These are phyloP conservation scores for Callospermophilus lateralis DNA, from an alignment of 2,113 vertebrate genomes.

Conservation along the genomic window DNA sequence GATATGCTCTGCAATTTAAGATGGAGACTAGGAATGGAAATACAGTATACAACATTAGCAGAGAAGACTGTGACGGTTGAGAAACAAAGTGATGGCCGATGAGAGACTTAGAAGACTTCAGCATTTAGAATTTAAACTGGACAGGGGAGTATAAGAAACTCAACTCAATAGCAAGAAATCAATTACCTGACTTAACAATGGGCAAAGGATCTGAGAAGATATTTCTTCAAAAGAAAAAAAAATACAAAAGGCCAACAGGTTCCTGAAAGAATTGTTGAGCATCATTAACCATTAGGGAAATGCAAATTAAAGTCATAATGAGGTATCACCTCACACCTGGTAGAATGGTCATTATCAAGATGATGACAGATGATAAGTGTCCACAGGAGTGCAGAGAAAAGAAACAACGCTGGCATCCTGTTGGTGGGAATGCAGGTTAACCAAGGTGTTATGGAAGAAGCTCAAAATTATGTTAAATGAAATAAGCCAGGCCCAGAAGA, in stretches of 20 bases:
- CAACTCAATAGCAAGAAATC: neutral
- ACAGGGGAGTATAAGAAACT: neutral
- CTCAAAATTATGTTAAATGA: neutral
- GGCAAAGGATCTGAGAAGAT: neutral
- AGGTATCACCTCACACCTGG: neutral
- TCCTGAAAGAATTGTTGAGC: neutral
- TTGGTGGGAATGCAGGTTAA: neutral
- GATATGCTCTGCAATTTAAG: neutral
- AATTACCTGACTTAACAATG: neutral
- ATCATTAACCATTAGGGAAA: neutral
- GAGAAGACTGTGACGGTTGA: neutral
- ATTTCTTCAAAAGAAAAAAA: neutral
- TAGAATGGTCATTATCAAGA: neutral
- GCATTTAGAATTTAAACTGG: neutral
- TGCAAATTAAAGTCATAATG: neutral
- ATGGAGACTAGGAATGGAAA: neutral
- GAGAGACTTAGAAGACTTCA: neutral
- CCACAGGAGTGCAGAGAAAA: neutral
- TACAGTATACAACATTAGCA: neutral
- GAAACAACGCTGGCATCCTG: fast-evolving
- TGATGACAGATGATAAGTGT: too few relatives aligned
- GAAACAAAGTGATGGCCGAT: neutral
- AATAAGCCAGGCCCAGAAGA: neutral
- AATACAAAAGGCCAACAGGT: neutral
- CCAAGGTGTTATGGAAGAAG: neutral